Evolutionary conservation across 2,113 vertebrate species (phyloP).

Genomic region (Dolichotis patagonum): DNA sequence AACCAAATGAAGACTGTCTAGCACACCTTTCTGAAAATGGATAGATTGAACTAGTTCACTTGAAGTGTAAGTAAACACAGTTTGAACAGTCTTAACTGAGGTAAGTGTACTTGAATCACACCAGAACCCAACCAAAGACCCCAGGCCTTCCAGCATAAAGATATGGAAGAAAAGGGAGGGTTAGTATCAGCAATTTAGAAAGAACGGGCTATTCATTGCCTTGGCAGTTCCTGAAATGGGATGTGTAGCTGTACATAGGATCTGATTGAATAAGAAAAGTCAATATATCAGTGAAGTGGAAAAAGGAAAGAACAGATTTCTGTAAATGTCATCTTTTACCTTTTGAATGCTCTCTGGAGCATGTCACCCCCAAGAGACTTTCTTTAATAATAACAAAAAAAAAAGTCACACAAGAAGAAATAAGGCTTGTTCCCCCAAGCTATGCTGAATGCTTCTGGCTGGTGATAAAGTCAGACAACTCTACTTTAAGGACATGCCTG

Average conservation of each 20-base stretch:
- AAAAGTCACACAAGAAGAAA: neutral
- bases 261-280: constrained; percentile 58
- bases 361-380: neutral
- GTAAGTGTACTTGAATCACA: neutral
- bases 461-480: neutral
- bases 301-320: constrained; percentile 56
- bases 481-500: neutral
- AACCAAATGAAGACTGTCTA: neutral
- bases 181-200: neutral
- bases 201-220: neutral
- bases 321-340: constrained; percentile 49
- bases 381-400: neutral
- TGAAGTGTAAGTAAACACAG: neutral
- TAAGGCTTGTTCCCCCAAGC: neutral
- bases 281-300: neutral
- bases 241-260: neutral
- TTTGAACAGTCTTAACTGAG: neutral
- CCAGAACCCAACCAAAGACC: neutral
- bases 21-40: neutral
- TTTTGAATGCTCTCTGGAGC: constrained; percentile 45
- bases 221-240: neutral
- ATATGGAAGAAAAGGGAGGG: neutral
- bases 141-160: neutral
- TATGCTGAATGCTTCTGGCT: no score
- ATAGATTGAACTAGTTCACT: neutral